Base-by-base conservation (phyloP, 2,888 invertebrate species). In the Drosophila mettleri region DNA sequence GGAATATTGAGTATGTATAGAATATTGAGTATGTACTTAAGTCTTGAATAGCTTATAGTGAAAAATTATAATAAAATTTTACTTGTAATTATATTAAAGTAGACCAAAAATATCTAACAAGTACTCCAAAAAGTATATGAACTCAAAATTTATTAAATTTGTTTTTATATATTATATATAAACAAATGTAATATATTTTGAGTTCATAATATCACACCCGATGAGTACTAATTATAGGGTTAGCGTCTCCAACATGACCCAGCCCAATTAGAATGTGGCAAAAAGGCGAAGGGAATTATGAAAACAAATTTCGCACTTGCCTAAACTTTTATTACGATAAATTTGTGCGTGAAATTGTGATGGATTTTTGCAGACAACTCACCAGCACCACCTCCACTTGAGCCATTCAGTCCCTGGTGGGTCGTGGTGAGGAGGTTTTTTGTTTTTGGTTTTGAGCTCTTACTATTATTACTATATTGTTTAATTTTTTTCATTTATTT, bases 311-410 rank as follows among this genome's bases (percentile, higher is more conserved):
- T 74, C 43, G 9, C 46, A 57, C 64, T 64, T 58, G n/a, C 43
- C 48, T 60, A 43, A 54, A 77, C 29, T 63, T 78, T 60, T 64
- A 71, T 65, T 64, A 62, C 51, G 52, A 70, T 41, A 41, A 63
- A 64, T 63, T 70, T 57, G 53, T 46, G 69, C 70, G 68, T 64
- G n/a, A 51, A 54, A 55, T 74, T 60, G 39, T 59, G 59, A 70
- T 65, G 54, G 54, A 51, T 62, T 46, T 29, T 8, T 7, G 27
- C 45, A 45, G 27, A 27, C 16, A 12, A 6, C 5, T 16, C 27
- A 16, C 5, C 24, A 24, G n/a, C 22, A 6, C 24, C 24, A 24
- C 10, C 36, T 9, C 18, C 45, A 3, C 10, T 12, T 12, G 3
- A 18, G 7, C 16, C 27, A 5, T 10, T 16, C 27, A 45, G 16